Conservation (phyloP, 2,113 vertebrate species). For the Phyllostomus hastatus region DNA sequence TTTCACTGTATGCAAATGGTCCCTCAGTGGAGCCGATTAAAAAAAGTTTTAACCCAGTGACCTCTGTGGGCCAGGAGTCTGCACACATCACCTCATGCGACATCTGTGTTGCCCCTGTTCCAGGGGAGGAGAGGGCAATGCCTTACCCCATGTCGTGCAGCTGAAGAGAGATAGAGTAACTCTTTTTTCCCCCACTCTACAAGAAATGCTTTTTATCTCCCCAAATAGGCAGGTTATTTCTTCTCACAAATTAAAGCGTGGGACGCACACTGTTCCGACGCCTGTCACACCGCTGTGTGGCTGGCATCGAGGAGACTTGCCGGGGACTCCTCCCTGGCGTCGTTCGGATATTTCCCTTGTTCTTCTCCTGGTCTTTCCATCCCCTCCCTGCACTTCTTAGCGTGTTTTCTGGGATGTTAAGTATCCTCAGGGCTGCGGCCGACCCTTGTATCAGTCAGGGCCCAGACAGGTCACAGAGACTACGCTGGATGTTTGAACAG, state of each 20-base stretch:
- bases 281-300: neutral
- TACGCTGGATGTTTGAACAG: neutral
- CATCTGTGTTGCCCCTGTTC: fast-evolving
- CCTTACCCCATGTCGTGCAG: neutral
- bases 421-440: neutral
- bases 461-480: neutral
- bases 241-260: neutral
- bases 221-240: neutral
- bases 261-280: fast-evolving
- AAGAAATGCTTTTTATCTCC: neutral
- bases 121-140: neutral
- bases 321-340: neutral
- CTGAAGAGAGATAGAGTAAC: neutral
- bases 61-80: neutral
- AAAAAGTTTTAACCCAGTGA: neutral
- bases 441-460: neutral
- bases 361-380: neutral
- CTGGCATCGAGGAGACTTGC: neutral
- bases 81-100: neutral
- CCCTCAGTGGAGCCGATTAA: neutral
- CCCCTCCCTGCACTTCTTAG: neutral
- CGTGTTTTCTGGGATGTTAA: neutral
- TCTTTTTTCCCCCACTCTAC: neutral
- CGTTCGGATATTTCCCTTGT: neutral
- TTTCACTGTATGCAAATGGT: neutral